Evolutionary conservation across 1,140 invertebrate species (phyloP), one percentile per base, ranked within the genome.

Genomic region (Drosophila persimilis): DNA sequence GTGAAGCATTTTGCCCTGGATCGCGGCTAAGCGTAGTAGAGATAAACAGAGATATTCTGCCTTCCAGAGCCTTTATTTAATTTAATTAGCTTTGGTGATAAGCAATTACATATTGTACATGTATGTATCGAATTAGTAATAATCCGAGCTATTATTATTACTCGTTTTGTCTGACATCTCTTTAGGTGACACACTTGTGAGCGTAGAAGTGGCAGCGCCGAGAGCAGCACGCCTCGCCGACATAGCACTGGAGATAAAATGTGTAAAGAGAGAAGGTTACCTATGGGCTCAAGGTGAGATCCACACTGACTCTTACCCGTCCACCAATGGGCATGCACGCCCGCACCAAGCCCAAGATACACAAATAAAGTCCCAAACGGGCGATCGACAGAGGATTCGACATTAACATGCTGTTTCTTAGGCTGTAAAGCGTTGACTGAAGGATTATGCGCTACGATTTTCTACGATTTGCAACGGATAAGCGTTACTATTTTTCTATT

Each of bases 191-290:
- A 20, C 20, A 20, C 20, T 20, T 20, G 20, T 20, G 20, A 1
- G 20, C 20, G 20, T 20, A 91, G 11, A 71, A 67, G 54, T 89
- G 86, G 31, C 90, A 91, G 15, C 85, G 73, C 22, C 45, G 24
- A 13, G 73, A 73, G 9, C 90, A 91, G 52, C 90, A 91, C n/a
- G 90, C 70, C 0, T 61, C 66, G 26, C 65, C 65, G 1, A 13
- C 35, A 43, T 53, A 61, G 17, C 89, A 91, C 89, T 91, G 73
- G 2, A 60, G 50, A 52, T 20, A 58, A 29, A 44, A 29, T 39
- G 35, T 3, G 41, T 71, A 64, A 45, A 22, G 1, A 51, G 20
- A 29, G 39, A 54, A 60, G 74, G 48, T 53, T 6, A 51, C 43
- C 46, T 3, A 2, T 24, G 4, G 11, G 17, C 11, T 31, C 4